Percentiles rank a stretch among this genome's conserved stretches.
Evolutionary conservation across 2,113 vertebrate genomes (phyloP).

Genomic region (Clarias macrocephalus): DNA sequence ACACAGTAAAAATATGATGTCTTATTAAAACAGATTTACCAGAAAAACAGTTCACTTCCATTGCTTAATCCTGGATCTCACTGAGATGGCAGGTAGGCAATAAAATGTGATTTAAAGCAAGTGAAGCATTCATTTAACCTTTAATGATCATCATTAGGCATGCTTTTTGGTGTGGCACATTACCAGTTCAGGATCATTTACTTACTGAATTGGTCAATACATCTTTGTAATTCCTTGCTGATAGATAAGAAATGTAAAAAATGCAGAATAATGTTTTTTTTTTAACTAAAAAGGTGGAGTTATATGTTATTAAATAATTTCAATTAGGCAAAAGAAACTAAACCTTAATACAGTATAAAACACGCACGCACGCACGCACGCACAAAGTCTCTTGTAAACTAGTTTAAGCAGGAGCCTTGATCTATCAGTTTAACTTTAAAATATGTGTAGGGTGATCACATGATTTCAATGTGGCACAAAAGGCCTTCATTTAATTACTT

Average conservation of each 20-base stretch:
- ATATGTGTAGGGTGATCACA: no score
- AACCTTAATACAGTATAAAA: background rate
- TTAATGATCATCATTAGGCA: background rate
- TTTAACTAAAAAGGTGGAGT: background rate
- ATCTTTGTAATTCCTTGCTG: background rate
- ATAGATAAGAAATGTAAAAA: background rate
- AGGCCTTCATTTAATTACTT: no score
- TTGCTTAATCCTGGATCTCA: background rate
- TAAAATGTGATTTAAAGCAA: background rate
- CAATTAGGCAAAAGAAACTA: background rate
- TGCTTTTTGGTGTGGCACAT: background rate
- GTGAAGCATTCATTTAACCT: background rate
- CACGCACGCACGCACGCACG: background rate
- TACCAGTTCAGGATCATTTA: background rate
- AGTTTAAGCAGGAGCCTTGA: no score
- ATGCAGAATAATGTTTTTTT: background rate
- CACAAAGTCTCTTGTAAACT: no score
- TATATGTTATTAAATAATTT: background rate
- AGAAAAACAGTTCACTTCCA: background rate
- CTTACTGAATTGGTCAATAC: background rate
- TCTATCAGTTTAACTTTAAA: no score
- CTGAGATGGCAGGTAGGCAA: background rate
- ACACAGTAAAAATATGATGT: background rate
- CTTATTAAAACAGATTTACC: background rate
- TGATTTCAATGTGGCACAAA: no score